phyloP scores from a whole-genome alignment of 2,113 vertebrate species.

The Apodemus speciosus region DNA sequence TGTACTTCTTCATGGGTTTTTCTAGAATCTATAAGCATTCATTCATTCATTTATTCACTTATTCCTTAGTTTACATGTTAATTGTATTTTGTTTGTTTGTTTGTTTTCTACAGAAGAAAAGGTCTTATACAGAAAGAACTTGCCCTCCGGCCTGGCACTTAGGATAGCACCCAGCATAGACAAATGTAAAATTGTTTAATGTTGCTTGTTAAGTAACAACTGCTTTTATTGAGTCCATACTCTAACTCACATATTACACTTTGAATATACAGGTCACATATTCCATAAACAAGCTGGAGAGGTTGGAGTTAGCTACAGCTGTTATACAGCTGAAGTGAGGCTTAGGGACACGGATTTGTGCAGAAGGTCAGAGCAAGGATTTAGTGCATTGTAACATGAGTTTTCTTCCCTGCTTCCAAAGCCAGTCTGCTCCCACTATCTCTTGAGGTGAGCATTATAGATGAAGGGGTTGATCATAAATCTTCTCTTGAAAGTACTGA shows the following conservation, averaged over 20 bases:
- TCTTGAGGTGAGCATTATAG: neutral
- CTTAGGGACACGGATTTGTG: neutral
- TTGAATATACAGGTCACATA: neutral
- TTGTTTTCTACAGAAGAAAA: neutral
- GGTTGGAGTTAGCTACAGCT: neutral
- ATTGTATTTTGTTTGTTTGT: neutral
- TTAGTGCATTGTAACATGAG: neutral
- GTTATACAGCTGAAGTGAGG: neutral
- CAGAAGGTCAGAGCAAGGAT: neutral
- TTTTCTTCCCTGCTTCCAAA: neutral
- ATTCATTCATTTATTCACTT: neutral
- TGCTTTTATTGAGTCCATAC: neutral
- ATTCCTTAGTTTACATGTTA: neutral
- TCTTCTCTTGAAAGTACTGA: neutral
- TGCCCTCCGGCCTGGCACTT: neutral
- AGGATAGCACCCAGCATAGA: neutral
- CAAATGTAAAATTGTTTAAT: neutral
- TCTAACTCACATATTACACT: neutral
- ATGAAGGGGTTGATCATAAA: neutral
- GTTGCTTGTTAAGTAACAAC: neutral
- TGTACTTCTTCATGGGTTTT: neutral
- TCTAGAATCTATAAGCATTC: neutral
- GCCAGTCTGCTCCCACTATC: neutral
- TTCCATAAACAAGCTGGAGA: neutral
- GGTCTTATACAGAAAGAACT: neutral